Conservation (phyloP, 2,888 invertebrate species). For the Schizaphis graminum region DNA sequence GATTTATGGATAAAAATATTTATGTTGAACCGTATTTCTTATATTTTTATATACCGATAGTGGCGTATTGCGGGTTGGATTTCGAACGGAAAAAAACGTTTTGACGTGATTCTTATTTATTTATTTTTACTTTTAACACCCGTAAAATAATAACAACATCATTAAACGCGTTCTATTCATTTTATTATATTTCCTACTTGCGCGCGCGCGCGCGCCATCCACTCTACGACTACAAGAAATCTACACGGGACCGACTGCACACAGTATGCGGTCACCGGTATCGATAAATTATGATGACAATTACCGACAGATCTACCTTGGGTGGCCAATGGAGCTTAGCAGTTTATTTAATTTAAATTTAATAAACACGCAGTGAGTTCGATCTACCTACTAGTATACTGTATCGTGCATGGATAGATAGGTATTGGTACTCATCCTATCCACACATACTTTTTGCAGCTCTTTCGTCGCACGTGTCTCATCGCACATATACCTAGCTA, state of each 20-base stretch:
- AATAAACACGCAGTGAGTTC: neutral
- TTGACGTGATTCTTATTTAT: neutral
- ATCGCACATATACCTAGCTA: neutral
- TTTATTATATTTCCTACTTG: conserved; percentile 18
- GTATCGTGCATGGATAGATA: neutral
- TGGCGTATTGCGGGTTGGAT: neutral
- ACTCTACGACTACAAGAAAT: neutral
- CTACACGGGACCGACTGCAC: neutral
- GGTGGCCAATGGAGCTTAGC: conserved; percentile 38
- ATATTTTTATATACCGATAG: neutral
- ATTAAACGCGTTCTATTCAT: conserved; percentile 35
- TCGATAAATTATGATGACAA: conserved; percentile 57
- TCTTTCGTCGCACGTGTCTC: neutral
- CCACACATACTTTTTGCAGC: neutral
- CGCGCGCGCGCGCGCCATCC: neutral
- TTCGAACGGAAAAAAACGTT: neutral
- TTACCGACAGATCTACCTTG: conserved; percentile 50
- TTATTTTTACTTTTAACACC: conserved; percentile 17
- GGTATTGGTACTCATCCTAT: neutral
- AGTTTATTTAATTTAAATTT: neutral
- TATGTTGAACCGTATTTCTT: neutral
- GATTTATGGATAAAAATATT: neutral
- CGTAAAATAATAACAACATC: conserved; percentile 38
- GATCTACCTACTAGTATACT: neutral
- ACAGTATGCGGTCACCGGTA: conserved; percentile 51